A percentile compares a stretch with the other conserved stretches of the same genome.
Conservation (phyloP, 2,113 vertebrate genomes). For the Scomber japonicus region DNA sequence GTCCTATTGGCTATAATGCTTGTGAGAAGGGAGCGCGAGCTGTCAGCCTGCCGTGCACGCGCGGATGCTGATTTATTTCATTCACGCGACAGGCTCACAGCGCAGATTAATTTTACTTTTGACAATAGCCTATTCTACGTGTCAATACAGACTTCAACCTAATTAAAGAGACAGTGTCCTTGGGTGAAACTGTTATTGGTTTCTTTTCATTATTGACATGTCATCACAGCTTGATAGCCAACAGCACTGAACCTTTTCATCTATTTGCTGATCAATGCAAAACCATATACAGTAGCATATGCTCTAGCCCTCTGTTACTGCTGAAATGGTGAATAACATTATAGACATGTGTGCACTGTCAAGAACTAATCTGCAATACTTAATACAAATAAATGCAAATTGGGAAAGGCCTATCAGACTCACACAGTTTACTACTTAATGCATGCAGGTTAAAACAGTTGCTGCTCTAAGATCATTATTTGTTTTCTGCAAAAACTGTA, state of each 20-base stretch:
- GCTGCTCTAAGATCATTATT: background rate
- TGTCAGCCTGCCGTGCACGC: conserved; percentile 36
- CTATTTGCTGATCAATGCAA: conserved; percentile 6
- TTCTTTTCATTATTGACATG: background rate
- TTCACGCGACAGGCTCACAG: background rate
- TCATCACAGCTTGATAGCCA: background rate
- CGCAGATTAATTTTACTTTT: background rate
- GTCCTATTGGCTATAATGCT: conserved; percentile 60
- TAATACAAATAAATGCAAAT: conserved; percentile 7
- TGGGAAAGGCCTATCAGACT: background rate
- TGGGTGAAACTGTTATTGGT: background rate
- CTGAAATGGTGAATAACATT: too few relatives aligned
- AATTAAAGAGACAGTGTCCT: background rate
- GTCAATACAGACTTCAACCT: background rate
- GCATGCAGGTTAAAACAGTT: background rate
- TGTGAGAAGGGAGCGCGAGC: conserved; percentile 42
- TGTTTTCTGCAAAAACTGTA: background rate
- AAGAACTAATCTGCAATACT: background rate
- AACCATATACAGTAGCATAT: background rate
- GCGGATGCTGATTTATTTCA: conserved; percentile 26
- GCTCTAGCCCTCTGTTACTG: background rate
- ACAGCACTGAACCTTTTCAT: background rate
- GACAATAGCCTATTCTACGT: background rate
- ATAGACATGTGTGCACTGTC: background rate
- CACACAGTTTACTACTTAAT: background rate